Conservation (phyloP, 2,888 invertebrate species). For the Rotaria magnacalcarata region DNA sequence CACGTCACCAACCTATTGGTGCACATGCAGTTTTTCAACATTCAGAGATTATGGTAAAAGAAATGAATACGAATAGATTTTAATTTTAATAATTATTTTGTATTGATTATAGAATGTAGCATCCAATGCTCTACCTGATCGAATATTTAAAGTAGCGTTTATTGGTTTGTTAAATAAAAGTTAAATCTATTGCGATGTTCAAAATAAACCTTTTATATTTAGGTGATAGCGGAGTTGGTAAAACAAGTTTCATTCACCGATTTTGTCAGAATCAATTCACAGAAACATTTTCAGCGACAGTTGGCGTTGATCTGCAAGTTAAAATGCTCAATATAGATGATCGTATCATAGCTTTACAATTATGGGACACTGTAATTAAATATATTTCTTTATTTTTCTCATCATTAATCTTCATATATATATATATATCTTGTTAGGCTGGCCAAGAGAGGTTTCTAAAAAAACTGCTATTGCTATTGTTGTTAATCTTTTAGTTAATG, state of each 20-base stretch:
- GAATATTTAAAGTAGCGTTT: constrained; percentile 64
- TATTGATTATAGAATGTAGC: constrained; percentile 37
- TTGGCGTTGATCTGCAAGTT: constrained; percentile 67
- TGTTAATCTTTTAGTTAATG: constrained; percentile 47
- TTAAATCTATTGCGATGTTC: too few relatives aligned
- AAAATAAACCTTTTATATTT: not conserved
- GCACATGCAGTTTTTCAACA: not conserved
- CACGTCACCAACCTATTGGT: not conserved
- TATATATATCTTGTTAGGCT: constrained; percentile 4
- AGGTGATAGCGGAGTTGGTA: constrained; percentile 87
- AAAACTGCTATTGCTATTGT: not conserved
- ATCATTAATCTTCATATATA: not conserved
- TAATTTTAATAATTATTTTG: not conserved
- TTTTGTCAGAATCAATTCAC: constrained; percentile 84
- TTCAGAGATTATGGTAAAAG: not conserved
- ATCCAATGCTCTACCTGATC: constrained; percentile 52
- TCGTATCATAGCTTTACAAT: constrained; percentile 58
- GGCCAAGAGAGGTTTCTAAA: constrained; percentile 48
- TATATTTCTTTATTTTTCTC: not conserved
- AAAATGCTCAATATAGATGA: constrained; percentile 58
- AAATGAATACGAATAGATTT: not conserved
- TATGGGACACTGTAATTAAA: constrained; percentile 60
- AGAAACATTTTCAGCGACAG: constrained; percentile 85
- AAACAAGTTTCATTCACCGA: constrained; percentile 88
- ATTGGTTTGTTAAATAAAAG: constrained; percentile 50